Base-by-base conservation (phyloP, 2,888 invertebrate species). In the Harpalus rufipes region DNA sequence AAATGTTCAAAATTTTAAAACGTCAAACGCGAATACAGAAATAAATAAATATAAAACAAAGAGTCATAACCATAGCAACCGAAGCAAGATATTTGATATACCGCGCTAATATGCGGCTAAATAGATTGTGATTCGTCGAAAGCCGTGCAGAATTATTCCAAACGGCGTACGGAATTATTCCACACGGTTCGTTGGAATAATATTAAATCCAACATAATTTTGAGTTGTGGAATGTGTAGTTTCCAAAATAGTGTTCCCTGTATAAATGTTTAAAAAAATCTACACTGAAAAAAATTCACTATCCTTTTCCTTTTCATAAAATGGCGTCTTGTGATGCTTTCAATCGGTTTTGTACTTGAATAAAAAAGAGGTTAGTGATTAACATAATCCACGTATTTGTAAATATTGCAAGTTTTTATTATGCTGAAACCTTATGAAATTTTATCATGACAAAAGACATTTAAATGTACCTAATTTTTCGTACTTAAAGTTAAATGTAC, bases 401-500 rank as follows among this genome's bases (percentile, higher is more conserved):
- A 81, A 51, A 81, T 81, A 81, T 25, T 51, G 81, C 81, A 68
- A 81, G 32, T 44, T 81, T 81, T 81, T 72, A 68, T 81, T 72
- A 81, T 81, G 72, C 81, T 81, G 58, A 14, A 63, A 76, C 84
- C 61, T 76, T 65, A 41, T 84, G 85, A 79, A 68, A 85, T 85
- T 79, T 85, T 85, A 63, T 78, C 65, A 87, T 87, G 87, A 89
- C 86, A 88, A 89, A 89, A 89, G 89, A 89, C 89, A 89, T 88
- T 89, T 89, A 86, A 88, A 89, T 89, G 90, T 90, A 90, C 89
- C 89, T 90, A 89, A 89, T 89, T 90, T 89, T 90, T 89, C 89
- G 88, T 89, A 89, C 88, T 89, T 89, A 89, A 87, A 88, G 88
- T 87, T 88, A 89, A 87, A 86, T 89, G 88, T 90, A 89, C 84